phyloP scores from a whole-genome alignment of 1,140 invertebrate species.

The Piezodorus guildinii region DNA sequence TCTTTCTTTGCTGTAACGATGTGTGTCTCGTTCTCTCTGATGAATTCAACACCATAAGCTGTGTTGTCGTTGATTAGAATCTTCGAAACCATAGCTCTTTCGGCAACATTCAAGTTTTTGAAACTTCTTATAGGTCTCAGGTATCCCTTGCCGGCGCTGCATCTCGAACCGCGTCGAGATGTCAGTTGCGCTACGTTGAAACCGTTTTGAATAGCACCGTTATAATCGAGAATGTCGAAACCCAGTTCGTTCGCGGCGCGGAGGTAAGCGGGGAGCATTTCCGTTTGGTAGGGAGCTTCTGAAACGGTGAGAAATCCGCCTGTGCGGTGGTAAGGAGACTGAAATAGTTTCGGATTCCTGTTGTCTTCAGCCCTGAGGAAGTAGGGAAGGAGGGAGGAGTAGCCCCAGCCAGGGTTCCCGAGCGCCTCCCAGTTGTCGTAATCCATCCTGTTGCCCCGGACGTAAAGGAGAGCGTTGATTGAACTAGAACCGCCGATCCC shows the following conservation, averaged over 20 bases:
- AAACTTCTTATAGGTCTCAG: slow-evolving; percentile 48
- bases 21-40: slow-evolving; percentile 43
- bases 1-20: slow-evolving; percentile 54
- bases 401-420: slow-evolving; percentile 40
- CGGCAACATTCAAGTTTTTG: slow-evolving; percentile 51
- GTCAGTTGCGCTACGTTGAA: slow-evolving; percentile 64
- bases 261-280: slow-evolving; percentile 38
- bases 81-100: slow-evolving; percentile 48
- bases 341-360: slow-evolving; percentile 36
- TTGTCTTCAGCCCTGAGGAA: slow-evolving; percentile 46
- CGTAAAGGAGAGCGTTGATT: slow-evolving; percentile 51
- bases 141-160: slow-evolving; percentile 78
- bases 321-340: slow-evolving; percentile 48
- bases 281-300: slow-evolving; percentile 38
- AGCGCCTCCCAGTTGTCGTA: slow-evolving; percentile 45
- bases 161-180: slow-evolving; percentile 68
- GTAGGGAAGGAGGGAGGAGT: slow-evolving; percentile 38
- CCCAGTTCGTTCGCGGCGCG: slow-evolving; percentile 80
- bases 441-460: slow-evolving; percentile 43
- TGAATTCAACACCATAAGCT: slow-evolving; percentile 59
- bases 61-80: slow-evolving; percentile 56
- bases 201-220: slow-evolving; percentile 66
- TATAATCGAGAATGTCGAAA: slow-evolving; percentile 62
- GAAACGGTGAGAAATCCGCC: slow-evolving; percentile 70
- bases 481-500: slow-evolving; percentile 49